Evolutionary conservation across 2,888 invertebrate species (phyloP).

Genomic region (Caenorhabditis sp.): DNA sequence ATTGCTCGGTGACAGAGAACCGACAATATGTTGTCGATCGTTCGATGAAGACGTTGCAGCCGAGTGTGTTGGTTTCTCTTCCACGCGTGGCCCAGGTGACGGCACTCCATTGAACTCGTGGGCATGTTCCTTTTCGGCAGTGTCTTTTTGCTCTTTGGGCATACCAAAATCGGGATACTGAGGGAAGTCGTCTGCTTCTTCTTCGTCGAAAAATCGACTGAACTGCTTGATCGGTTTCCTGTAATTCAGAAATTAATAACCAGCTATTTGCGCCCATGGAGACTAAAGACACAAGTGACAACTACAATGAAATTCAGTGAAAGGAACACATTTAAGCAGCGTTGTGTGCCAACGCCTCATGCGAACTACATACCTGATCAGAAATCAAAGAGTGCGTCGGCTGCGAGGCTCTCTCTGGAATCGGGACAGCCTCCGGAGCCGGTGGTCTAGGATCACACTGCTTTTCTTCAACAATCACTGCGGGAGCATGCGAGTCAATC

Average conservation of each 20-base stretch:
- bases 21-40: no score
- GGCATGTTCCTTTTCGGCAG: neutral
- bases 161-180: constrained; percentile 56
- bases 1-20: no score
- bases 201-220: constrained; percentile 64
- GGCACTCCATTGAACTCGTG: neutral
- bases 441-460: no score
- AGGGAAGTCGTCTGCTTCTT: constrained; percentile 52
- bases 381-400: constrained; percentile 29
- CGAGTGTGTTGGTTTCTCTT: no score
- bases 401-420: neutral
- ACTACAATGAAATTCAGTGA: neutral
- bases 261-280: no score
- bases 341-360: no score
- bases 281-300: neutral
- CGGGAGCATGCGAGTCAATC: no score
- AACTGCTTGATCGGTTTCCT: constrained; percentile 59
- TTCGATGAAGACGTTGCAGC: no score
- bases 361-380: constrained; percentile 45
- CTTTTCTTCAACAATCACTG: no score
- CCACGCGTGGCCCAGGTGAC: no score
- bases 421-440: neutral
- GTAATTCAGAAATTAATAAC: constrained; percentile 8
- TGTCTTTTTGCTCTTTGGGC: constrained; percentile 18
- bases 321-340: neutral